Evolutionary conservation across 1,140 invertebrate species (phyloP).

Genomic region (Dendroctonus valens): DNA sequence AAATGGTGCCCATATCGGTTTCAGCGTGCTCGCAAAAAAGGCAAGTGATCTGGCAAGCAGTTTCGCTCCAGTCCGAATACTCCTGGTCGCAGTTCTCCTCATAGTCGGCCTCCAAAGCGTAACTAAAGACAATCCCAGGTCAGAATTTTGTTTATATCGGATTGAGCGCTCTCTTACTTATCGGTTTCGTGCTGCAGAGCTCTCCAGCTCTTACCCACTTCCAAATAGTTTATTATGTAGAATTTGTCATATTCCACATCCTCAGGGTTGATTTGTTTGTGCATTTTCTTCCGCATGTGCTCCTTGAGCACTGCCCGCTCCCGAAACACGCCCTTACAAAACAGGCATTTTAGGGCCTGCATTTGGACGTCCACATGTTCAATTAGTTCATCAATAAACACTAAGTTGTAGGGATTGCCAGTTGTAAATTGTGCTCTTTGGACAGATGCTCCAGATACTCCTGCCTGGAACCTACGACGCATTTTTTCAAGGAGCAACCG

Average conservation of each 20-base stretch:
- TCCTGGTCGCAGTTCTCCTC: slow-evolving; percentile 63
- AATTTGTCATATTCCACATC: slow-evolving; percentile 85
- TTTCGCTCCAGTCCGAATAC: slow-evolving; percentile 83
- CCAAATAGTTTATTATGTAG: slow-evolving; percentile 86
- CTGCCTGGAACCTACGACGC: slow-evolving; percentile 56
- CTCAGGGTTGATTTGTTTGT: slow-evolving; percentile 84
- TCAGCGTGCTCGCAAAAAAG: slow-evolving; percentile 67
- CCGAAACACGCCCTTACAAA: slow-evolving; percentile 85
- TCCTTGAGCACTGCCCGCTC: slow-evolving; percentile 81
- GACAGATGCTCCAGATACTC: slow-evolving; percentile 78
- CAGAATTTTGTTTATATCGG: slow-evolving; percentile 25
- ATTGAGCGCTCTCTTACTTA: slow-evolving; percentile 24
- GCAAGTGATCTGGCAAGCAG: slow-evolving; percentile 64
- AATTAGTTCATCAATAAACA: slow-evolving; percentile 79
- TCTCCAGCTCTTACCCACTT: slow-evolving; percentile 58
- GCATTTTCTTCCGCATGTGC: slow-evolving; percentile 93
- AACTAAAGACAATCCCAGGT: slow-evolving; percentile 32
- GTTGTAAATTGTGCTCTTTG: slow-evolving; percentile 80
- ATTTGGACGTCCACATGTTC: slow-evolving; percentile 59
- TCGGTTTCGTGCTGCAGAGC: slow-evolving; percentile 40
- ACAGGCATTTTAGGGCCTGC: slow-evolving; percentile 72
- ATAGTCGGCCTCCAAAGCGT: slow-evolving; percentile 11
- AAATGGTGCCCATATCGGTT: slow-evolving; percentile 59
- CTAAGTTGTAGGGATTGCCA: slow-evolving; percentile 86
- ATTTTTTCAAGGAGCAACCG: neutral